Evolutionary conservation across 2,888 invertebrate species (phyloP).

Genomic region (Drosophila ustulata): DNA sequence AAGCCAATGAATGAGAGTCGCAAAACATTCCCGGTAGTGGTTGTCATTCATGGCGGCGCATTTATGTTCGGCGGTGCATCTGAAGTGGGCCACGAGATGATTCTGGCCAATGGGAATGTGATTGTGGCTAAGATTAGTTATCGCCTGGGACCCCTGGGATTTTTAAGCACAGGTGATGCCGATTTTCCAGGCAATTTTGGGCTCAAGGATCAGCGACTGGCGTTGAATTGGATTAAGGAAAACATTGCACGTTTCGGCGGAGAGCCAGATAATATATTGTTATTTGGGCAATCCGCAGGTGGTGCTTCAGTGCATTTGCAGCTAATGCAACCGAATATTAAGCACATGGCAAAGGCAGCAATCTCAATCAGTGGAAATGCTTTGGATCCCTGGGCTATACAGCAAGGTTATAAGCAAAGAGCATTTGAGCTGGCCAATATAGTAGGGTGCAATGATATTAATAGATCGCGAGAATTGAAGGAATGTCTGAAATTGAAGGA

Average conservation of each 20-base stretch:
- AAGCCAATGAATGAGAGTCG: slow-evolving; percentile 84
- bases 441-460: not conserved
- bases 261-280: slow-evolving; percentile 80
- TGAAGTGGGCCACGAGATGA: slow-evolving; percentile 86
- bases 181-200: slow-evolving; percentile 16
- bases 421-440: slow-evolving; percentile 4
- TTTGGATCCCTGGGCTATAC: slow-evolving; percentile 4
- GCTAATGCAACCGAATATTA: slow-evolving; percentile 84
- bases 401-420: not conserved
- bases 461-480: not conserved
- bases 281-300: slow-evolving; percentile 14
- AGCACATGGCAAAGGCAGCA: slow-evolving; percentile 42
- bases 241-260: slow-evolving; percentile 91
- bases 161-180: slow-evolving; percentile 86
- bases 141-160: slow-evolving; percentile 89
- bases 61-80: slow-evolving; percentile 88
- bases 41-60: slow-evolving; percentile 89
- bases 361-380: slow-evolving; percentile 22
- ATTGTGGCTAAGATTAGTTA: slow-evolving; percentile 85
- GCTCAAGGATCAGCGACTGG: slow-evolving; percentile 81
- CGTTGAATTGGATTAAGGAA: slow-evolving; percentile 89
- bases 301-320: slow-evolving; percentile 86
- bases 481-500: slow-evolving; percentile 9
- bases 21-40: slow-evolving; percentile 87
- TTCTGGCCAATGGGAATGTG: slow-evolving; percentile 88